phyloP scores from a whole-genome alignment of 2,797 vertebrate species.

The Lithobates pipiens region DNA sequence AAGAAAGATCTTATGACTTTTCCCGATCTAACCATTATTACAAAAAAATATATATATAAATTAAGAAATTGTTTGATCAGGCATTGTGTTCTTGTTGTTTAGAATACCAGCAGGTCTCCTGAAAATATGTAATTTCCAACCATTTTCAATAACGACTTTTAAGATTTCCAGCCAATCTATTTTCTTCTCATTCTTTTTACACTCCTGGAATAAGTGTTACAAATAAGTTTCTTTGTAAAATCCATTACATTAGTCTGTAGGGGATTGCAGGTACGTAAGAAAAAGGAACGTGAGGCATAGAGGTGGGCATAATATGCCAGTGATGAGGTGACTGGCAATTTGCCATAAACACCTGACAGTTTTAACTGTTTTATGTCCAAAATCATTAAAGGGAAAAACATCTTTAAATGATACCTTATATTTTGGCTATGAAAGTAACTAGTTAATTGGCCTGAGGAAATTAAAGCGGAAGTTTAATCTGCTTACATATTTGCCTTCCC shows the following conservation, averaged over 20 bases:
- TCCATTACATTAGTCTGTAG: constrained; percentile 46
- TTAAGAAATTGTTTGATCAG: constrained; percentile 22
- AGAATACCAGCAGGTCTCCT: constrained; percentile 47
- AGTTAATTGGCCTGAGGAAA: background rate
- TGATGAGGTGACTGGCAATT: constrained; percentile 43
- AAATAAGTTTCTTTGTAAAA: constrained; percentile 52
- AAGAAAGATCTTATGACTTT: constrained; percentile 1
- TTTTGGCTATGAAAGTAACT: background rate
- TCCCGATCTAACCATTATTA: background rate
- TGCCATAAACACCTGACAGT: constrained; percentile 1
- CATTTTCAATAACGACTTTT: constrained; percentile 52
- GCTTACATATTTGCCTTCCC: no score
- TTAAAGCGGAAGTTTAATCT: no score
- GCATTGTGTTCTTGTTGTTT: constrained; percentile 44
- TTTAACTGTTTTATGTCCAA: constrained; percentile 31
- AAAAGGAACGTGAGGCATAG: background rate
- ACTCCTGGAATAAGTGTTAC: constrained; percentile 35
- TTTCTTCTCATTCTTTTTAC: constrained; percentile 42
- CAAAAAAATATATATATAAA: background rate
- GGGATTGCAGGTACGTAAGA: constrained; percentile 42
- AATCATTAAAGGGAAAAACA: background rate
- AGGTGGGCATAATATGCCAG: constrained; percentile 24
- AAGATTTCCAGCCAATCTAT: constrained; percentile 51
- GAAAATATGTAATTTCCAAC: constrained; percentile 54
- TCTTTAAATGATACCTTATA: background rate